Percentiles rank a stretch among this genome's conserved stretches.
These are phyloP conservation scores for Crotalus horridus DNA, from an alignment of 2,113 vertebrate genomes.

Conservation along the genomic window DNA sequence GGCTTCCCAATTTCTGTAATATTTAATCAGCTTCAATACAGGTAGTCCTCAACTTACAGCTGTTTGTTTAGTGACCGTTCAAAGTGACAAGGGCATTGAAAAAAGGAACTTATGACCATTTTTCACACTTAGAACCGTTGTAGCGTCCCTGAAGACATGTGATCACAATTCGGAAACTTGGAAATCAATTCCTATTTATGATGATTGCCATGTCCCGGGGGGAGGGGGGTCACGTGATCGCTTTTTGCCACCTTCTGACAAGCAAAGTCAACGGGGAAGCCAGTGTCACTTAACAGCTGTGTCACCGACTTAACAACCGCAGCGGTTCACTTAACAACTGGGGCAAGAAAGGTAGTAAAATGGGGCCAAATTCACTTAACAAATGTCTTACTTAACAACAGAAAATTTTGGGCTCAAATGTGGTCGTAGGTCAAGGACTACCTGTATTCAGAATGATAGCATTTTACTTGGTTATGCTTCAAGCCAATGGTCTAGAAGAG, in stretches of 20 bases:
- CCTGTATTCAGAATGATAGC: conserved; percentile 32
- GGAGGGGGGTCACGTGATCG: not conserved
- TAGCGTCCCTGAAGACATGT: not conserved
- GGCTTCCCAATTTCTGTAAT: conserved; percentile 37
- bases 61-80: not conserved
- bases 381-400: not conserved
- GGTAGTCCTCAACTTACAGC: not conserved
- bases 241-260: not conserved
- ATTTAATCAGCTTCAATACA: conserved; percentile 27
- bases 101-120: not conserved
- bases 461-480: conserved; percentile 49
- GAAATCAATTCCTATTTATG: not conserved
- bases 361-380: not conserved
- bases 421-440: not conserved
- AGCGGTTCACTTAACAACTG: no score
- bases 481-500: conserved; percentile 12
- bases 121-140: no score
- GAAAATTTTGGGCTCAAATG: not conserved
- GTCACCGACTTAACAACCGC: no score
- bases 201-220: not conserved
- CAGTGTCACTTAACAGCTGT: not conserved
- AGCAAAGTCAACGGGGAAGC: not conserved
- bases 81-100: not conserved
- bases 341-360: no score
- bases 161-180: not conserved